phyloP scores from a whole-genome alignment of 2,888 invertebrate genomes.

The Papilio gigon region DNA sequence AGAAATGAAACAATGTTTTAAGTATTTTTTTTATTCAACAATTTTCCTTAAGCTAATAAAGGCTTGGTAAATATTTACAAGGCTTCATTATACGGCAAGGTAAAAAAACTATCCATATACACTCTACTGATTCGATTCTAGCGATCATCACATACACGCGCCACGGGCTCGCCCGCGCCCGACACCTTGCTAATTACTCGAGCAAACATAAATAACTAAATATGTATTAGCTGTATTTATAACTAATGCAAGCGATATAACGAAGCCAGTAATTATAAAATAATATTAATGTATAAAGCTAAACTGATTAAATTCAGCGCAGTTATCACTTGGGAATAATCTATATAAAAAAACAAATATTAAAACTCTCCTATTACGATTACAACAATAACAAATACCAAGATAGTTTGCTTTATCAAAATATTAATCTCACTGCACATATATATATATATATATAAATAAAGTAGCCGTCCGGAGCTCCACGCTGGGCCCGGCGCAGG shows the following conservation, averaged over 20 bases:
- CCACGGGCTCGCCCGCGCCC: conserved; percentile 66
- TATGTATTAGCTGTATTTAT: conserved; percentile 49
- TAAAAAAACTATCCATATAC: conserved; percentile 77
- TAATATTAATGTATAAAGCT: conserved; percentile 59
- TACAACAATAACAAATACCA: conserved; percentile 80
- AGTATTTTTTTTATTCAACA: conserved; percentile 75
- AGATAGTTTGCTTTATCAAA: conserved; percentile 69
- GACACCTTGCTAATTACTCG: conserved; percentile 17
- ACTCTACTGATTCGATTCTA: conserved; percentile 67
- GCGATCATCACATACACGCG: conserved; percentile 68
- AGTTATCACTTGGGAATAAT: conserved; percentile 63
- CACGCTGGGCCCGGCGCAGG: conserved; percentile 54
- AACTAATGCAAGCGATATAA: conserved; percentile 52
- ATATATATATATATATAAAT: conserved; percentile 69
- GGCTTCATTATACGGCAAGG: conserved; percentile 80
- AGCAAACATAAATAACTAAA: conserved; percentile 40
- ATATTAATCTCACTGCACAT: conserved; percentile 81
- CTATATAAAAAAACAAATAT: conserved; percentile 73
- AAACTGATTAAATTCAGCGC: conserved; percentile 59
- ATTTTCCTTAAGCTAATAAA: conserved; percentile 79
- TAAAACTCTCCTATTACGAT: conserved; percentile 81
- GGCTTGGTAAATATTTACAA: conserved; percentile 81
- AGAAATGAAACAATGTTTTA: conserved; percentile 68
- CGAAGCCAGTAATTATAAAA: conserved; percentile 59
- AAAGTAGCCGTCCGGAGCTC: conserved; percentile 63